These are phyloP conservation scores for Phlogophora meticulosa DNA, from an alignment of 2,888 invertebrate species.

Conservation along the genomic window DNA sequence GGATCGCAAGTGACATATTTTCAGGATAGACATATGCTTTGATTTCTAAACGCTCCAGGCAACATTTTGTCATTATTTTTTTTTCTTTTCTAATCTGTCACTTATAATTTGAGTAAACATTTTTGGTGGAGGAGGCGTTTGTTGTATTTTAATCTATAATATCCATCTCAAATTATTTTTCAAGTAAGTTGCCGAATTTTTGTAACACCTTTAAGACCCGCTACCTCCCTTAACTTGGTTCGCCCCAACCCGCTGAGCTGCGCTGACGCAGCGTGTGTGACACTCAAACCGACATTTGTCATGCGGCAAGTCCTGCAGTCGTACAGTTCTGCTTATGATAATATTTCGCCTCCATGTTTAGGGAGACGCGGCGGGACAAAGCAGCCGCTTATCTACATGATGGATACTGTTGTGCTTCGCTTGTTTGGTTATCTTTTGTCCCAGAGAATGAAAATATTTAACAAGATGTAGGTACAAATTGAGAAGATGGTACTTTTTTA, in stretches of 20 bases:
- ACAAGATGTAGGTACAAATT: slow-evolving; percentile 37
- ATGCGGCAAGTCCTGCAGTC: slow-evolving; percentile 53
- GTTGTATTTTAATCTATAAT: neutral
- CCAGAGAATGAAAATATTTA: slow-evolving; percentile 40
- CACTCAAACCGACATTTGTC: slow-evolving; percentile 72
- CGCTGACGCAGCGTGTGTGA: slow-evolving; percentile 60
- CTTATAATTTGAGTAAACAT: neutral
- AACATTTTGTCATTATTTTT: neutral
- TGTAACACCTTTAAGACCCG: neutral
- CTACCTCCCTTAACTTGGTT: slow-evolving; percentile 35
- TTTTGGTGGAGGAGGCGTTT: neutral
- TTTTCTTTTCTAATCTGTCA: neutral
- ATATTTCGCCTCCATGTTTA: slow-evolving; percentile 61
- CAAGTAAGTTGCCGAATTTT: neutral
- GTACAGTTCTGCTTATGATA: slow-evolving; percentile 64
- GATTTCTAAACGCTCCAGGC: neutral
- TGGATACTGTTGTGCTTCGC: slow-evolving; percentile 45
- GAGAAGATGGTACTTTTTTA: slow-evolving; percentile 1
- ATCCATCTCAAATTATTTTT: neutral
- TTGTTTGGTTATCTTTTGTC: slow-evolving; percentile 45
- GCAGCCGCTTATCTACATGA: slow-evolving; percentile 60
- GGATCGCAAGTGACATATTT: slow-evolving; percentile 18
- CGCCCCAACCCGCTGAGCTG: slow-evolving; percentile 46
- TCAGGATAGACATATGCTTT: slow-evolving; percentile 12
- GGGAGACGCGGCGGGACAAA: slow-evolving; percentile 55